phyloP scores from a whole-genome alignment of 2,113 vertebrate genomes.

The Cyanistes caeruleus region DNA sequence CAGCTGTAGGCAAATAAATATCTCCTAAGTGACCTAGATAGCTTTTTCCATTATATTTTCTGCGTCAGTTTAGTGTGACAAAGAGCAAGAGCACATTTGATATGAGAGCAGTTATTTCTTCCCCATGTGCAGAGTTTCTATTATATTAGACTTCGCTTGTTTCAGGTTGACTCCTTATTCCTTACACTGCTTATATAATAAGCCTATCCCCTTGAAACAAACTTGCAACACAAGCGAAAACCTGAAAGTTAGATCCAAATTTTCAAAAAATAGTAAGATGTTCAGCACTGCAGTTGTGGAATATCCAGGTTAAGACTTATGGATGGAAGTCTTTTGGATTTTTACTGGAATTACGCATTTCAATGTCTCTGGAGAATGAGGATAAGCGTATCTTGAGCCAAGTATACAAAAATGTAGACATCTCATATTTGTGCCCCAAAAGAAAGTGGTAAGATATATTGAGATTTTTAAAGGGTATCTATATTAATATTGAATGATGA shows the following conservation, averaged over 20 bases:
- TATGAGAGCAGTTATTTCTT: neutral
- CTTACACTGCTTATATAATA: neutral
- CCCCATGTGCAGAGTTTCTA: neutral
- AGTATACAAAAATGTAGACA: neutral
- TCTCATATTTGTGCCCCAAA: neutral
- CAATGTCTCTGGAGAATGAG: neutral
- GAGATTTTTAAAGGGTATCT: neutral
- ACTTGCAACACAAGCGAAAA: neutral
- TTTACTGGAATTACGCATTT: neutral
- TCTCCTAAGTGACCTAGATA: neutral
- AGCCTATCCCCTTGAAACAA: neutral
- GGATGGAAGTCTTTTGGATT: neutral
- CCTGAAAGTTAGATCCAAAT: neutral
- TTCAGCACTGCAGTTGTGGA: neutral
- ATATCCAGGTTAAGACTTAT: neutral
- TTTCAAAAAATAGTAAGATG: neutral
- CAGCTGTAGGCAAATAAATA: neutral
- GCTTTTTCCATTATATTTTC: neutral
- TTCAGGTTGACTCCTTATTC: neutral
- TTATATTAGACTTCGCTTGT: neutral
- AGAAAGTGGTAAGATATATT: neutral
- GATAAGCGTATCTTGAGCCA: neutral
- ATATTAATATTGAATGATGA: neutral
- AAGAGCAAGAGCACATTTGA: neutral
- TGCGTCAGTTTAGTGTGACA: neutral